These are phyloP conservation scores for Podarcis lilfordi DNA, from an alignment of 2,797 vertebrate species.

Conservation along the genomic window DNA sequence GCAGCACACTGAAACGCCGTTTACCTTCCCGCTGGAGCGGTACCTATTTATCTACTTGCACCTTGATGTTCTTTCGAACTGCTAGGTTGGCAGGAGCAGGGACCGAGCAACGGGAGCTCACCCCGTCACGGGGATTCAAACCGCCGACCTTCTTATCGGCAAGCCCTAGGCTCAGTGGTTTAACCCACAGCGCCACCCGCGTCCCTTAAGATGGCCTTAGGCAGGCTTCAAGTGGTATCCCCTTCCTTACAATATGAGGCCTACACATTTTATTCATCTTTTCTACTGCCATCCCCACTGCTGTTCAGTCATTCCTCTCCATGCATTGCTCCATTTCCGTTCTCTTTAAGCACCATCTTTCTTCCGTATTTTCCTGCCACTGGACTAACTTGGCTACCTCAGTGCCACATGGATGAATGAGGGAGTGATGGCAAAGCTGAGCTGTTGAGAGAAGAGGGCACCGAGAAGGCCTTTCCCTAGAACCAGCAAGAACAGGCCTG, in stretches of 20 bases:
- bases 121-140: too few species aligned
- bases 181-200: too few species aligned
- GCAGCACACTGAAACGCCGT: rapidly evolving
- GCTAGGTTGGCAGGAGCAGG: too few species aligned
- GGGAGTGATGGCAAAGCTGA: background rate
- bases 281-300: background rate
- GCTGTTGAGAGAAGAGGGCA: background rate
- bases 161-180: too few species aligned
- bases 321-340: background rate
- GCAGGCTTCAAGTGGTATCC: too few species aligned
- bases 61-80: too few species aligned
- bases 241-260: background rate
- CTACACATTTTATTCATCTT: background rate
- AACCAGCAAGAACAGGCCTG: background rate
- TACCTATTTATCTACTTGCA: too few species aligned
- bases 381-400: background rate
- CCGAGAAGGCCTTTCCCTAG: background rate
- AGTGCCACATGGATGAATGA: background rate
- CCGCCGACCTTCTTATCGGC: too few species aligned
- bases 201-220: too few species aligned
- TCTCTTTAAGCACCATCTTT: background rate
- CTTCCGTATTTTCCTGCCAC: background rate
- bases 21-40: too few species aligned
- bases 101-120: too few species aligned
- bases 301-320: background rate